Evolutionary conservation across 2,888 invertebrate genomes (phyloP).

Genomic region (Amblyjoppa proteus): DNA sequence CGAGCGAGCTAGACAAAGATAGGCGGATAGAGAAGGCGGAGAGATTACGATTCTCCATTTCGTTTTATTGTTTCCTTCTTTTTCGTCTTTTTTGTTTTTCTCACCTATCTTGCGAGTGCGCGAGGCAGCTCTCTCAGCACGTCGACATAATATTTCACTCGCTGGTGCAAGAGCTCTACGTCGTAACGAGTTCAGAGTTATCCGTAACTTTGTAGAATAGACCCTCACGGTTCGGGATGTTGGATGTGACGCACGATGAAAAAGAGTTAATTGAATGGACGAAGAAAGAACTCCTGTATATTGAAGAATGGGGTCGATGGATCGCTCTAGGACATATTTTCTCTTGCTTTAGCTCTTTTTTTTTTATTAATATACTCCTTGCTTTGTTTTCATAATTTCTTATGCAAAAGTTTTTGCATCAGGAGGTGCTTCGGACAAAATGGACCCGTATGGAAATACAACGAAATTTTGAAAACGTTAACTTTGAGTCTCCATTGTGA

Average conservation of each 20-base stretch:
- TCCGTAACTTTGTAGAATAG: constrained; percentile 29
- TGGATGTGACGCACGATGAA: constrained; percentile 15
- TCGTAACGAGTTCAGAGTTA: constrained; percentile 28
- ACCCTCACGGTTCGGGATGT: neutral
- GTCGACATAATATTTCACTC: constrained; percentile 52
- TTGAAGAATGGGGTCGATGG: constrained; percentile 3
- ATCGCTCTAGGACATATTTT: neutral
- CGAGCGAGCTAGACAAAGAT: neutral
- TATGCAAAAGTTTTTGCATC: neutral
- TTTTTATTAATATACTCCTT: neutral
- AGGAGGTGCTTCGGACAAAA: no score
- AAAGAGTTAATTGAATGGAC: neutral
- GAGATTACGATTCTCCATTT: constrained; percentile 52
- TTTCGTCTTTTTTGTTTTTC: neutral
- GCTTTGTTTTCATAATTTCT: neutral
- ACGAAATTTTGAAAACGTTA: no score
- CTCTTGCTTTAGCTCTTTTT: neutral
- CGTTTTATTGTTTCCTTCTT: constrained; percentile 39
- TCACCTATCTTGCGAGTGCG: neutral
- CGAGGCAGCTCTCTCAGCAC: constrained; percentile 11
- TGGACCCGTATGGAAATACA: no score
- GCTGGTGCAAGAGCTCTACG: constrained; percentile 11
- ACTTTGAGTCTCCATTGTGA: no score
- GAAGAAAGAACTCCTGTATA: neutral
- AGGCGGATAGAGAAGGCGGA: constrained; percentile 4